Evolutionary conservation across 2,888 invertebrate genomes (phyloP).

Genomic region (Cheilosia variabilis): DNA sequence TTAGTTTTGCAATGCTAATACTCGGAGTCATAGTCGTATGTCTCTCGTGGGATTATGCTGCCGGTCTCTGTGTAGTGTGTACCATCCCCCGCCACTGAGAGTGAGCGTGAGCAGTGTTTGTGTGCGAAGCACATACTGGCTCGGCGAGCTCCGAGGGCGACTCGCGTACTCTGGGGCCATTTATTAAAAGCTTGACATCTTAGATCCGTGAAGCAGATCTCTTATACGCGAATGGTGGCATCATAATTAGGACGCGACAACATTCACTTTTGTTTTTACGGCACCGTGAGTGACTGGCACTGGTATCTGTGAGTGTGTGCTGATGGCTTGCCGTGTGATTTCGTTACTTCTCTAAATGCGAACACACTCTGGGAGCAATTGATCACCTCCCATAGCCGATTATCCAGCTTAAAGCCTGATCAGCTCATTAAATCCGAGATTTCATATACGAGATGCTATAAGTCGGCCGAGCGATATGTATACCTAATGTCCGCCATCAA

Average conservation of each 20-base stretch:
- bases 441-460: background rate
- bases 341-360: conserved; percentile 20
- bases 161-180: conserved; percentile 59
- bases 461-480: background rate
- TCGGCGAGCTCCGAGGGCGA: conserved; percentile 28
- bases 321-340: conserved; percentile 31
- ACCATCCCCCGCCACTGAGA: conserved; percentile 53
- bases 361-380: conserved; percentile 21
- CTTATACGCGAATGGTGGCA: conserved; percentile 60
- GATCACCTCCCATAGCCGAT: conserved; percentile 61
- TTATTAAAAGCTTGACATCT: conserved; percentile 77
- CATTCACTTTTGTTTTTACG: conserved; percentile 72
- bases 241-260: conserved; percentile 75
- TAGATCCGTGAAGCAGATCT: conserved; percentile 76
- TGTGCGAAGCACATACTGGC: conserved; percentile 35
- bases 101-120: conserved; percentile 5
- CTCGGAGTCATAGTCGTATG: conserved; percentile 19
- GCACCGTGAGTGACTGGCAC: conserved; percentile 25
- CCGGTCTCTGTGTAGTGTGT: background rate
- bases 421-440: conserved; percentile 7
- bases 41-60: conserved; percentile 30
- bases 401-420: conserved; percentile 46
- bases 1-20: conserved; percentile 72
- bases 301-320: background rate
- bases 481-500: background rate